A percentile compares a stretch with the other conserved stretches of the same genome.
These are phyloP conservation scores for Phrynocephalus guinanensis DNA, from an alignment of 2,797 vertebrate species.

Conservation along the genomic window DNA sequence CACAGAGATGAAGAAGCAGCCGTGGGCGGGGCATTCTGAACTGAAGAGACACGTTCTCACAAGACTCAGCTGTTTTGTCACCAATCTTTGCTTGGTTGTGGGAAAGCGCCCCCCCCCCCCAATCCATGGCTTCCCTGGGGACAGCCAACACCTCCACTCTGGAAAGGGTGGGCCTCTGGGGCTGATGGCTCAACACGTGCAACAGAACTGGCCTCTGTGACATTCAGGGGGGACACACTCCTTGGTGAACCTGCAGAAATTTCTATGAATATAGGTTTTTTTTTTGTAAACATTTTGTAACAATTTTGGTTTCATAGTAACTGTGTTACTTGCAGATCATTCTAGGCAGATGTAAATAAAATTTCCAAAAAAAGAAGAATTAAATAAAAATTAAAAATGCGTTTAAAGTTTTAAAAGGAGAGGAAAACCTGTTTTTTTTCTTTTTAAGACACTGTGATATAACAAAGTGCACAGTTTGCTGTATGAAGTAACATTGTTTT, in stretches of 20 bases:
- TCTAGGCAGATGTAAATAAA: conserved; percentile 83
- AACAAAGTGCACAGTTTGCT: conserved; percentile 99
- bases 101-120: rapidly evolving
- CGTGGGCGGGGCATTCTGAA: neutral
- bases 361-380: conserved; percentile 78
- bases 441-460: conserved; percentile 99
- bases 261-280: conserved; percentile 97
- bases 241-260: conserved; percentile 94
- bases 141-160: neutral
- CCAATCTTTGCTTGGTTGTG: neutral
- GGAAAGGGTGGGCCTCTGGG: neutral
- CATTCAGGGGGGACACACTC: conserved; percentile 86
- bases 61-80: neutral
- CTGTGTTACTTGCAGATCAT: conserved; percentile 93
- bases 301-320: conserved; percentile 95
- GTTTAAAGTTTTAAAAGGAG: conserved; percentile 69
- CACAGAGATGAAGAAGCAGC: neutral
- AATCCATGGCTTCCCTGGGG: neutral
- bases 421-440: conserved; percentile 84
- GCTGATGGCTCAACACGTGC: conserved; percentile 41
- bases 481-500: conserved; percentile 97
- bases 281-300: conserved; percentile 99
- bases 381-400: conserved; percentile 75
- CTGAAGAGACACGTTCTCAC: neutral
- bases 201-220: conserved; percentile 69